These are phyloP conservation scores for Macrotis lagotis DNA, from an alignment of 2,113 vertebrate genomes.

Conservation along the genomic window DNA sequence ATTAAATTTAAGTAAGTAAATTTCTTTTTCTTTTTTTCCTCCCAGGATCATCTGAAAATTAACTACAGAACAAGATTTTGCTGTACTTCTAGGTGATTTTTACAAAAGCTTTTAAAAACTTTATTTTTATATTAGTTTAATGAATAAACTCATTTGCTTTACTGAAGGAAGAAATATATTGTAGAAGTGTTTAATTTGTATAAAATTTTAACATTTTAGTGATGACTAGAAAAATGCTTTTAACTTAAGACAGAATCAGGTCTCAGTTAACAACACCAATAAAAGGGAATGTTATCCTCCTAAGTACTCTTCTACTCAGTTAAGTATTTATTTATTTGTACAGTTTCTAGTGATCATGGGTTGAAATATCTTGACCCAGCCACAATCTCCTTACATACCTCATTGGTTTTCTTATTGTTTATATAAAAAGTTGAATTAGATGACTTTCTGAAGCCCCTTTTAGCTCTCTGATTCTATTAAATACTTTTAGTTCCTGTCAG, in stretches of 20 bases:
- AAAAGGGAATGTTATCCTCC: not conserved
- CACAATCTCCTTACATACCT: not conserved
- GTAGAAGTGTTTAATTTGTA: not conserved
- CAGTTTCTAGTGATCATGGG: not conserved
- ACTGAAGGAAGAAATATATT: constrained; percentile 26
- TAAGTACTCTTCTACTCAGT: not conserved
- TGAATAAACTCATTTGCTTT: constrained; percentile 35
- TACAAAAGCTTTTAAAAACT: constrained; percentile 34
- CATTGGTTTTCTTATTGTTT: not conserved
- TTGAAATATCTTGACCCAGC: not conserved
- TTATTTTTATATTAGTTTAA: constrained; percentile 26
- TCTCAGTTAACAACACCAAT: not conserved
- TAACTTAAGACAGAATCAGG: not conserved
- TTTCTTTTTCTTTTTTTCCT: constrained; percentile 61
- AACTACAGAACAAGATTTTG: constrained; percentile 84
- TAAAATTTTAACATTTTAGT: not conserved
- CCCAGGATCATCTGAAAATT: constrained; percentile 81
- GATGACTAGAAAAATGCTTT: not conserved
- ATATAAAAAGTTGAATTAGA: not conserved
- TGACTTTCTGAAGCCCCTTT: not conserved
- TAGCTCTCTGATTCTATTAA: not conserved
- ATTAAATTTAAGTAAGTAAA: constrained; percentile 4
- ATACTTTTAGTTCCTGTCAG: not conserved
- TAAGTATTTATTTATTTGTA: not conserved
- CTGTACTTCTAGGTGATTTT: constrained; percentile 65